Base-by-base conservation (phyloP, 2,888 invertebrate species). In the Heterodera filipjevi region DNA sequence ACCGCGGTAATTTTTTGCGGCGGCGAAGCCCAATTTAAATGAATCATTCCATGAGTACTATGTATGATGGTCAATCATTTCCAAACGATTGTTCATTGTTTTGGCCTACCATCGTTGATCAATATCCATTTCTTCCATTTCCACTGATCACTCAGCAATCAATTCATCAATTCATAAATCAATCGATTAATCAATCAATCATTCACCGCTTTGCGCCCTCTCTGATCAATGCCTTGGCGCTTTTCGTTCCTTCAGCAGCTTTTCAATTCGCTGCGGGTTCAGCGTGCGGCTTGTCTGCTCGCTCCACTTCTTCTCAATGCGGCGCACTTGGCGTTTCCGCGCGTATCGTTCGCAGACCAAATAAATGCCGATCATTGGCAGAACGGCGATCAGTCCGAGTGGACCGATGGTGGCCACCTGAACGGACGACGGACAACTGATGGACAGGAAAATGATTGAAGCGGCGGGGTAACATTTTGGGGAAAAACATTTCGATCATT, bases 351-450 rank as follows among this genome's bases (percentile, higher is more conserved):
- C 88, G 64, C 88, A 88, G 35, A 82, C 80, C 79, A 85, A 81
- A 81, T 86, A 87, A 71, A 86, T 80, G 30, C 81, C 76, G 76
- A 86, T 81, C 84, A 88, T 84, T 6, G 88, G 88, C 44, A 88
- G 84, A 19, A 88, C 77, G 27, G 83, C 80, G 3, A 88, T 79
- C 16, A 84, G 85, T 33, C 88, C 88, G 22, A 88, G 82, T n/a
- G 88, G 88, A 14, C 88, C 88, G 14, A 88, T 81, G 22, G 84
- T 81, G 49, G 84, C 83, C n/a, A 83, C 86, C 85, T 85, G 73
- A 80, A 85, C 75, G 49, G 6, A 44, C n/a, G n/a, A n/a, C n/a
- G n/a, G n/a, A n/a, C n/a, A n/a, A n/a, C 39, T 12, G 39, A 39
- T 39, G 8, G 39, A 12, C 6, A 39, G 2, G 39, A 12, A 39